These are phyloP conservation scores for Nudaria mundana DNA, from an alignment of 2,888 invertebrate species.

Conservation along the genomic window DNA sequence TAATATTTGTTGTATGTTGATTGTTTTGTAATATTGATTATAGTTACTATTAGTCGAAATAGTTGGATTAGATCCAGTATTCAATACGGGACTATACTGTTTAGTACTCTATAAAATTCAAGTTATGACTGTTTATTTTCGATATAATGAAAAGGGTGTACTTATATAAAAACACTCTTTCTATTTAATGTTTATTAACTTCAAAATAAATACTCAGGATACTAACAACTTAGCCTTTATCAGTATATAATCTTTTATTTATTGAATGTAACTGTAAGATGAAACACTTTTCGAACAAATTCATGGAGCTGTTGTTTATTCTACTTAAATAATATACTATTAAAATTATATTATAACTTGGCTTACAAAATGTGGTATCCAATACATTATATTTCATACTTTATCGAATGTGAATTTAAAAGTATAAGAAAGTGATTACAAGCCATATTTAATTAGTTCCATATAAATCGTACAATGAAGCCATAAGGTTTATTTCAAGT, in stretches of 20 bases:
- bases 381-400: slow-evolving; percentile 23
- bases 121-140: too few relatives aligned
- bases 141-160: too few relatives aligned
- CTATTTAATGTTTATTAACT: slow-evolving; percentile 14
- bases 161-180: slow-evolving; percentile 10
- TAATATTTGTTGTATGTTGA: too few relatives aligned
- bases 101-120: too few relatives aligned
- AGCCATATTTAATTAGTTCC: slow-evolving; percentile 72
- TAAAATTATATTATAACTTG: too few relatives aligned
- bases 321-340: too few relatives aligned
- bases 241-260: slow-evolving; percentile 25
- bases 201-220: slow-evolving; percentile 41
- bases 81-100: too few relatives aligned
- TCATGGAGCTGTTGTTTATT: slow-evolving; percentile 23
- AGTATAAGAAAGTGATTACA: slow-evolving; percentile 51
- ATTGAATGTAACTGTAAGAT: slow-evolving; percentile 28
- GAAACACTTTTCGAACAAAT: slow-evolving; percentile 26
- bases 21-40: too few relatives aligned
- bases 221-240: slow-evolving; percentile 32
- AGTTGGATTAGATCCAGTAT: too few relatives aligned
- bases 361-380: slow-evolving; percentile 16
- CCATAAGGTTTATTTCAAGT: slow-evolving; percentile 40
- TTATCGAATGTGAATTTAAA: slow-evolving; percentile 31
- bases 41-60: too few relatives aligned
- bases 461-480: slow-evolving; percentile 51